phyloP scores from a whole-genome alignment of 2,888 invertebrate species.

The Aproaerema taeniolella region DNA sequence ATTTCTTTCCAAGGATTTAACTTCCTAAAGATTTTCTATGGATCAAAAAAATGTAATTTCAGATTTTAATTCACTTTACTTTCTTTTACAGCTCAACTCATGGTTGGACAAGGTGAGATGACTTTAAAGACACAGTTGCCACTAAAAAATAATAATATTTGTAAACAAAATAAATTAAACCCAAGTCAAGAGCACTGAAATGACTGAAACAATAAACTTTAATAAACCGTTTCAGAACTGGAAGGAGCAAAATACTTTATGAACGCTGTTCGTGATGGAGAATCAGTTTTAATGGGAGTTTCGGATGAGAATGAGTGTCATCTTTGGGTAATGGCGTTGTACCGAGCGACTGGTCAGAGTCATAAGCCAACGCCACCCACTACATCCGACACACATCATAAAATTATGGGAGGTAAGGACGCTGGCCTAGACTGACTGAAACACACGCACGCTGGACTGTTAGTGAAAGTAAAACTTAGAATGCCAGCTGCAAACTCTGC shows the following conservation, averaged over 20 bases:
- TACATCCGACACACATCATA: slow-evolving; percentile 82
- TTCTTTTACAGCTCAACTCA: slow-evolving; percentile 85
- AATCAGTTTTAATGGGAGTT: slow-evolving; percentile 96
- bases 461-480: no score
- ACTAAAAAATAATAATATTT: no score
- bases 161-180: no score
- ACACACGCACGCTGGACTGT: neutral
- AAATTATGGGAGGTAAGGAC: slow-evolving; percentile 91
- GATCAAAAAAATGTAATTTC: no score
- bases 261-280: slow-evolving; percentile 98
- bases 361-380: slow-evolving; percentile 98
- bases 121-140: neutral
- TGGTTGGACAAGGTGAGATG: slow-evolving; percentile 92
- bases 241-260: slow-evolving; percentile 98
- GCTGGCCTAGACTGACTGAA: no score
- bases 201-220: neutral
- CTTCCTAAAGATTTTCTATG: no score
- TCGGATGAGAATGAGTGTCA: slow-evolving; percentile 99
- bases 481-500: no score
- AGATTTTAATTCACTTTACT: slow-evolving; percentile 3
- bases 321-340: slow-evolving; percentile 99
- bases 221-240: slow-evolving; percentile 79
- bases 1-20: no score
- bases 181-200: no score
- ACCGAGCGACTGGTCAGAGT: slow-evolving; percentile 99